phyloP scores from a whole-genome alignment of 2,113 vertebrate species.

The Pipra filicauda region DNA sequence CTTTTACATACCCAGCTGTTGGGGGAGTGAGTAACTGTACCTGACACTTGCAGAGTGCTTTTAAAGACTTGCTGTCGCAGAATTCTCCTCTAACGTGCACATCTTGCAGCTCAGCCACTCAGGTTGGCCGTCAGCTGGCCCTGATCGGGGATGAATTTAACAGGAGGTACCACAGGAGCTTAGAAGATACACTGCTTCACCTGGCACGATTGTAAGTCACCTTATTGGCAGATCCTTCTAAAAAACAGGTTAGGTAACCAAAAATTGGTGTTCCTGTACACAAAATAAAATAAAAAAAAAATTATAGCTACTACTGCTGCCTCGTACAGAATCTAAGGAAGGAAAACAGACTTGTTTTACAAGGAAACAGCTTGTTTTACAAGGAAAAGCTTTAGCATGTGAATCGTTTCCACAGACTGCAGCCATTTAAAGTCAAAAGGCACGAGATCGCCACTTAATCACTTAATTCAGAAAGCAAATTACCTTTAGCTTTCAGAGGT shows the following conservation, averaged over 20 bases:
- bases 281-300: background rate
- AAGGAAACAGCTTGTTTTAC: background rate
- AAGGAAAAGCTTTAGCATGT: background rate
- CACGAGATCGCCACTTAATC: background rate
- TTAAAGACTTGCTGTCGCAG: background rate
- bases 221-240: background rate
- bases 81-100: background rate
- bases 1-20: background rate
- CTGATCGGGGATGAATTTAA: slow-evolving; percentile 85
- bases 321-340: background rate
- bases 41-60: background rate
- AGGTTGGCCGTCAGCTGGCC: slow-evolving; percentile 82
- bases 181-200: slow-evolving; percentile 43
- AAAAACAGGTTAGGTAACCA: background rate
- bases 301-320: background rate
- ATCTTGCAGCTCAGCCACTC: slow-evolving; percentile 54
- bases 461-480: background rate
- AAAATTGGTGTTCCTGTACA: background rate
- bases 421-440: background rate
- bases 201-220: slow-evolving; percentile 38
- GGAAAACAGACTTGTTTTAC: background rate
- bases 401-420: background rate
- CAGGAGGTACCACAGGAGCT: slow-evolving; percentile 19
- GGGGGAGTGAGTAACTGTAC: background rate
- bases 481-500: background rate